A percentile compares a stretch with the other conserved stretches of the same genome.
These are phyloP conservation scores for Bombus consobrinus DNA, from an alignment of 1,140 invertebrate genomes.

Conservation along the genomic window DNA sequence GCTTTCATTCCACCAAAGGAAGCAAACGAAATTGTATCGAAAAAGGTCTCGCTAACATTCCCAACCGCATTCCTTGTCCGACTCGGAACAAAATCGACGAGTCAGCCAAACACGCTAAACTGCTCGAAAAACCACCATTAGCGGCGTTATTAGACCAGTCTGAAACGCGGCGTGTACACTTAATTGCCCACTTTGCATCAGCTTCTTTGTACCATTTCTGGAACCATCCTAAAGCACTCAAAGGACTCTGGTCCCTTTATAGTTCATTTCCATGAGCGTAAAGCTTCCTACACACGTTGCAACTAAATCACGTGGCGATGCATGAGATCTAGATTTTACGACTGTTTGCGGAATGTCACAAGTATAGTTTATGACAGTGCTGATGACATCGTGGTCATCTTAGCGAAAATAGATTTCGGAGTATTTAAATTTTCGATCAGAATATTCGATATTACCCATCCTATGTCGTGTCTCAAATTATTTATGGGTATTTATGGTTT, in stretches of 20 bases:
- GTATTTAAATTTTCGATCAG: not conserved
- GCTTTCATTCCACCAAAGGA: no score
- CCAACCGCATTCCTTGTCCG: not conserved
- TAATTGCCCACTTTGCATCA: conserved; percentile 20
- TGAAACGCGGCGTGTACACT: not conserved
- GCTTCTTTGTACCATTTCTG: conserved; percentile 17
- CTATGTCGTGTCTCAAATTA: no score
- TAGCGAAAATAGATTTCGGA: not conserved
- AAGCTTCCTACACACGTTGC: not conserved
- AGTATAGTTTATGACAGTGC: not conserved
- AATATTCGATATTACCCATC: no score
- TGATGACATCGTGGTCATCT: no score
- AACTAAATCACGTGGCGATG: not conserved
- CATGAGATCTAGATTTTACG: not conserved
- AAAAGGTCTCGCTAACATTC: not conserved
- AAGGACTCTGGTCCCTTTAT: not conserved
- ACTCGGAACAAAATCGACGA: not conserved
- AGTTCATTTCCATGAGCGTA: not conserved
- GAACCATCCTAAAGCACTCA: not conserved
- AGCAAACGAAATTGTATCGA: no score
- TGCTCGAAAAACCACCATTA: not conserved
- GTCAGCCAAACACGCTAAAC: not conserved
- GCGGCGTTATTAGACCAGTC: not conserved
- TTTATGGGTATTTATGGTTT: no score
- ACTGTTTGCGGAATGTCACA: not conserved